Evolutionary conservation across 2,113 vertebrate species (phyloP).

Genomic region (Tyto alba): DNA sequence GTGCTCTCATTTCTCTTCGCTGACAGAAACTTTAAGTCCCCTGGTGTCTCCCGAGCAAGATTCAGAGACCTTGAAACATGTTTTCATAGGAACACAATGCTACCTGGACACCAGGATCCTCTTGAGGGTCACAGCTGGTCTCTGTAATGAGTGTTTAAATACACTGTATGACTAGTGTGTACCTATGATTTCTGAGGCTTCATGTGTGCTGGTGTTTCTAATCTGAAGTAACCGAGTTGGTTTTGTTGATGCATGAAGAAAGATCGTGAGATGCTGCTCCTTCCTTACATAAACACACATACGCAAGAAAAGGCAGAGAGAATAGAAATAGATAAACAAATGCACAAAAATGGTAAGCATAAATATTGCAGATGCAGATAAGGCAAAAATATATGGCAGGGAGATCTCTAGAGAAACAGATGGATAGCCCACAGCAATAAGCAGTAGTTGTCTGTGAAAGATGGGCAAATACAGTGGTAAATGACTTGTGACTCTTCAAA

Average conservation of each 20-base stretch:
- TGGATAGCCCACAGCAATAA: conserved; percentile 10
- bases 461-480: conserved; percentile 7
- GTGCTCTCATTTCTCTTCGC: not conserved
- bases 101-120: not conserved
- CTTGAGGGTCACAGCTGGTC: not conserved
- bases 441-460: conserved; percentile 6
- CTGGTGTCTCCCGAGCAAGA: not conserved
- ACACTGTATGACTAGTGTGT: not conserved
- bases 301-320: not conserved
- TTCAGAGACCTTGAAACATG: not conserved
- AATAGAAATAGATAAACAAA: not conserved
- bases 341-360: conserved; percentile 19
- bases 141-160: not conserved
- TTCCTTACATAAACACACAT: not conserved
- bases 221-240: not conserved
- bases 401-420: conserved; percentile 24
- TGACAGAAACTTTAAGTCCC: not conserved
- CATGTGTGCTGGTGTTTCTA: not conserved
- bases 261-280: not conserved
- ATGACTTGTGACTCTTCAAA: conserved; percentile 43
- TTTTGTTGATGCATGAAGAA: not conserved
- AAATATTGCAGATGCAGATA: conserved; percentile 15
- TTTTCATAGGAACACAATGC: not conserved
- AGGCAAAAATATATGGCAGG: not conserved
- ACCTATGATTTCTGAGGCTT: not conserved